Evolutionary conservation across 2,113 vertebrate genomes (phyloP), one percentile per base, ranked within the genome.

Genomic region (Dicrurus megarhynchus): DNA sequence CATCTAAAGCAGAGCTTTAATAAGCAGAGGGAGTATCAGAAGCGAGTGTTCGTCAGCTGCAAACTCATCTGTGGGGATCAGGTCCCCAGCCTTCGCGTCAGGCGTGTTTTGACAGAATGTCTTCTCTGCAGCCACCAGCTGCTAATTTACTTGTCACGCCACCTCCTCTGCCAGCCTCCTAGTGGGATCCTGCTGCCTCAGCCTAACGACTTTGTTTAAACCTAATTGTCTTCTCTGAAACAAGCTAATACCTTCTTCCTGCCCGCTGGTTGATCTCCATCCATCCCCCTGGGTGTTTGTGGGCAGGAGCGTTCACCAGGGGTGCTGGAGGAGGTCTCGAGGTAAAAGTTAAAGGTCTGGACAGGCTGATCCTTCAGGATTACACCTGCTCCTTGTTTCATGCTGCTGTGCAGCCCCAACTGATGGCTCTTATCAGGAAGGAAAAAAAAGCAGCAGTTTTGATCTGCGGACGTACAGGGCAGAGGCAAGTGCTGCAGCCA

Each of bases 171-270:
- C 41, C 53, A 79, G 49, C 46, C 61, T 90, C 75, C 57, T 65
- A 20, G n/a, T 20, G 53, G 35, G 33, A 64, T 82, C 39, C 61
- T 80, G 46, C 70, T 93, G 82, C 88, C 56, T 88, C 75, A 76
- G 75, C 63, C 86, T 94, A 92, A 92, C 80, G n/a, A 64, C 65
- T 88, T 88, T 8, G 2, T 77, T 95, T 85, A 80, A 77, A 77
- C 47, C 42, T 74, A 73, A 59, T 63, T 2, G 2, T 80, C 50
- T 79, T 42, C 64, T 82, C 71, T 53, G 68, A 85, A 83, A 73
- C 20, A 46, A 85, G 53, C 32, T 60, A 75, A 87, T 67, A 68
- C 47, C n/a, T 59, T 73, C 52, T 61, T 68, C 84, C n/a, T 74
- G 53, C 28, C 41, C n/a, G 24, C 26, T 2, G 0, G 21, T 2